Base-by-base conservation (phyloP, 2,113 vertebrate genomes). In the Varanus komodoensis region DNA sequence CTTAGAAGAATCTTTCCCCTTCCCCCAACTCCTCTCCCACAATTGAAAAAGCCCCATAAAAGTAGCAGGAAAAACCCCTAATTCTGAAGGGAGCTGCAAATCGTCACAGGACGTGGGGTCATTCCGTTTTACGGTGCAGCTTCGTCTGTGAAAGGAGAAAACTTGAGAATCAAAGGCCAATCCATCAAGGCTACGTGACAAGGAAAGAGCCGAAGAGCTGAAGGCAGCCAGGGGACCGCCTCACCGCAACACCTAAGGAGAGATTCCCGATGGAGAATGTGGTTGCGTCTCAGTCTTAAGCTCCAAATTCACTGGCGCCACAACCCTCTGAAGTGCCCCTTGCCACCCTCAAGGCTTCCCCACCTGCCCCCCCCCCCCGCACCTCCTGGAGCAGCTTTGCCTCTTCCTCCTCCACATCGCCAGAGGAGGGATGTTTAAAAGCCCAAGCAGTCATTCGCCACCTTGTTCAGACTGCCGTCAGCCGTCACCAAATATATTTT, bases 251-350 rank as follows among this genome's bases (percentile, higher is more conserved):
- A 73, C 1, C 9, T 73, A 86, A 38, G 38, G 50, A 82, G 87
- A 84, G 61, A 54, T 80, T 2, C 52, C n/a, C 32, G 0, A 0
- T 0, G 1, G 6, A 4, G 0, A 0, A 4, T 8, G 38, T n/a
- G 61, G 77, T 50, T 64, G 57, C 67, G 61, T 14, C 57, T 25
- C 82, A 8, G 34, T 25, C 69, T 44, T 86, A 54, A 74, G 86
- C 34, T 75, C 71, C 52, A 34, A 86, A 61, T 34, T 86, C 85
- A 75, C 4, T 27, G 86, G 74, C 54, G 48, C 78, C 61, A 52
- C 11, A 23, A 64, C 15, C 48, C 57, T 80, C 78, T 29, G 4
- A 67, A 32, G 15, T 27, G 38, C 12, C 14, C 25, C 78, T 11
- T 25, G 44, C 29, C 75, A 52, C 15, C 38, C 75, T 29, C 21